phyloP scores from a whole-genome alignment of 2,797 vertebrate genomes.

The Dipus sagitta region DNA sequence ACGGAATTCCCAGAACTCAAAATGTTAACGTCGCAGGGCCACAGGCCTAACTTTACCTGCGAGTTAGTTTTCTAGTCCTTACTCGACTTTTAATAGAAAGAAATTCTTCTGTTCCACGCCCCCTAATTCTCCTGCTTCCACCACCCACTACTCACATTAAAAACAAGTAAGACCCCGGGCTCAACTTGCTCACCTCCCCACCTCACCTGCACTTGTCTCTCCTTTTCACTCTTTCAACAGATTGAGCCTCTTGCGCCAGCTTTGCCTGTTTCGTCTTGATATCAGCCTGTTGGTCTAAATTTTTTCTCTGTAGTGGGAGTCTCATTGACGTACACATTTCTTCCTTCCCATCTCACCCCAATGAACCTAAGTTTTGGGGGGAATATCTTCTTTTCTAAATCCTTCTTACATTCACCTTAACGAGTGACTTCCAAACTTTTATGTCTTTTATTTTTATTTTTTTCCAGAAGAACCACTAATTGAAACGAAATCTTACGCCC shows the following conservation, averaged over 20 bases:
- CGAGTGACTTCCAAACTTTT: constrained; percentile 66
- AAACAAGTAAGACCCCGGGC: neutral
- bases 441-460: neutral
- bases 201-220: neutral
- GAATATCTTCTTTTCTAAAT: constrained; percentile 36
- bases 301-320: constrained; percentile 15
- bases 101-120: neutral
- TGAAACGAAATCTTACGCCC: constrained; percentile 60
- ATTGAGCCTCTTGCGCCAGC: neutral
- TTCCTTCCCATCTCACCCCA: constrained; percentile 1
- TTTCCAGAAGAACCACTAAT: constrained; percentile 52
- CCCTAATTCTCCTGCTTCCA: neutral
- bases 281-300: neutral
- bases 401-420: constrained; percentile 23
- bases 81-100: neutral
- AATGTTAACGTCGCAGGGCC: neutral
- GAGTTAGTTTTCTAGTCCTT: neutral
- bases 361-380: constrained; percentile 45
- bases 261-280: constrained; percentile 21
- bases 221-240: neutral
- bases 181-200: neutral
- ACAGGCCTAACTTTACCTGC: constrained; percentile 18
- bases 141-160: neutral
- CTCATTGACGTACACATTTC: constrained; percentile 7
- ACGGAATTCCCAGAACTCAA: neutral